Percentiles rank a stretch among this genome's conserved stretches.
These are phyloP conservation scores for Yoshiicerus persimilis DNA, from an alignment of 1,140 invertebrate genomes.

Conservation along the genomic window DNA sequence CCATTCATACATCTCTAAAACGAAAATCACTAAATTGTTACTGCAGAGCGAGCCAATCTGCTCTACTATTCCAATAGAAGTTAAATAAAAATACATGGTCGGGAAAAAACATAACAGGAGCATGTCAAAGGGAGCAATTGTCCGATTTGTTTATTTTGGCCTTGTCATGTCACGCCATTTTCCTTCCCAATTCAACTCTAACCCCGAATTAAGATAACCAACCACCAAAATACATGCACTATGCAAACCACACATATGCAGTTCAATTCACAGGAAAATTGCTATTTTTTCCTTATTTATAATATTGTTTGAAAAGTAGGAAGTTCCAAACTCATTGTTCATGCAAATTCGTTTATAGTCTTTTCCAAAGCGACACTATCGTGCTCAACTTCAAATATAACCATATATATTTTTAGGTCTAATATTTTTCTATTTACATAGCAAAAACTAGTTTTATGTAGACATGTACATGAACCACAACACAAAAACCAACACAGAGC, in stretches of 20 bases:
- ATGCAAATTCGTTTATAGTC: not conserved
- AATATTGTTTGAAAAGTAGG: not conserved
- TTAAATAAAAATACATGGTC: not conserved
- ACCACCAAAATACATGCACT: not conserved
- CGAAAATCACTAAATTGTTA: not conserved
- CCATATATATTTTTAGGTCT: too few relatives aligned
- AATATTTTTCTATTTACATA: not conserved
- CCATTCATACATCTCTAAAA: not conserved
- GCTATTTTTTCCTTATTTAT: not conserved
- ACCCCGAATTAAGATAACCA: constrained; percentile 11
- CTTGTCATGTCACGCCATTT: constrained; percentile 11
- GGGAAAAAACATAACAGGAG: not conserved
- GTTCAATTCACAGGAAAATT: not conserved
- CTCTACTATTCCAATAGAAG: not conserved
- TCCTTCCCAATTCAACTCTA: not conserved
- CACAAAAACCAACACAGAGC: not conserved
- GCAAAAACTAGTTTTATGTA: too few relatives aligned
- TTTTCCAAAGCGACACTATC: not conserved
- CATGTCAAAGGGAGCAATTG: not conserved
- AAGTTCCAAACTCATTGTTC: not conserved
- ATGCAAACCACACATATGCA: not conserved
- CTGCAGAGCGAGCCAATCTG: not conserved
- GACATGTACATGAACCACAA: too few relatives aligned
- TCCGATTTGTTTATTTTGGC: constrained; percentile 14
- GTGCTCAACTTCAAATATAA: not conserved